phyloP scores from a whole-genome alignment of 35 echinoderm and acorn worm species.

The Heliocidaris erythrogramma region DNA sequence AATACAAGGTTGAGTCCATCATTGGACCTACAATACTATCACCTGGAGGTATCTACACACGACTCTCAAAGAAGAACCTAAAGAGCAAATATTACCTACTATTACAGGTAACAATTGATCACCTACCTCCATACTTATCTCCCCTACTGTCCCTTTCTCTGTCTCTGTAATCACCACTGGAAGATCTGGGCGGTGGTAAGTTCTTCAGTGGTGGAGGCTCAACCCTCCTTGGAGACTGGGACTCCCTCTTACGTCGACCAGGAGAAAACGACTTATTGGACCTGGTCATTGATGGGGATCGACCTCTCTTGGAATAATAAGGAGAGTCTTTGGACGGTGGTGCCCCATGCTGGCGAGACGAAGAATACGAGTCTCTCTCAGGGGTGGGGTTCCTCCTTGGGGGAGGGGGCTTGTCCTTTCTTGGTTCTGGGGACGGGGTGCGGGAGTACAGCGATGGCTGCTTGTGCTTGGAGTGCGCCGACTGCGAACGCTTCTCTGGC shows the following conservation, averaged over 20 bases:
- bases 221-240: background rate
- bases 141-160: conserved; percentile 8
- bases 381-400: background rate
- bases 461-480: background rate
- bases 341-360: background rate
- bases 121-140: conserved; percentile 41
- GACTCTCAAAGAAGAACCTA: no score
- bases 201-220: conserved; percentile 4
- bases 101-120: background rate
- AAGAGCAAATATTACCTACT: no score
- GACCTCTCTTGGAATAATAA: conserved; percentile 28
- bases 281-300: conserved; percentile 38
- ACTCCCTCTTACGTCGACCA: background rate
- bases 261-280: conserved; percentile 40
- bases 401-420: conserved; percentile 47
- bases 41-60: no score
- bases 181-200: background rate
- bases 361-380: background rate
- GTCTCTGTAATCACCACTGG: conserved; percentile 37
- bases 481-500: conserved; percentile 38
- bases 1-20: no score
- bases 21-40: no score
- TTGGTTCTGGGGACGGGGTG: background rate
- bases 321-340: background rate
- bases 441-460: background rate